phyloP scores from a whole-genome alignment of 2,888 invertebrate genomes.

The Neoascia interrupta region DNA sequence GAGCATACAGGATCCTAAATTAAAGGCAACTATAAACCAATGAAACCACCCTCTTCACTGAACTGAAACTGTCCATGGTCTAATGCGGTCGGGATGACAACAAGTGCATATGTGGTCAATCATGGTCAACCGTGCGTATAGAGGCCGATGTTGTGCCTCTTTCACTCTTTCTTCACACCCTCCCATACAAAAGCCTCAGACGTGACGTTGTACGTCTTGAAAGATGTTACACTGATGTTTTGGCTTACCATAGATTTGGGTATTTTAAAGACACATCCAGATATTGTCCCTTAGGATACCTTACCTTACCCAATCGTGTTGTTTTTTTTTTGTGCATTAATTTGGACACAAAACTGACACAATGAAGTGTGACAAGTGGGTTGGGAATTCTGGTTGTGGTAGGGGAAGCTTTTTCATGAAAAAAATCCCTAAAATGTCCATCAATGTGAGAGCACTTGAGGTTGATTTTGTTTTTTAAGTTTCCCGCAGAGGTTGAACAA shows the following conservation, averaged over 20 bases:
- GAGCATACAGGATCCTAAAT: too few species aligned
- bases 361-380: constrained; percentile 5
- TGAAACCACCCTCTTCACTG: neutral
- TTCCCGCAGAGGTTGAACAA: neutral
- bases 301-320: neutral
- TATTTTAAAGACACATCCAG: constrained; percentile 43
- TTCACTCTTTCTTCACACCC: constrained; percentile 4
- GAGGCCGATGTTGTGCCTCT: constrained; percentile 33
- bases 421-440: neutral
- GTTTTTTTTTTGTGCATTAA: neutral
- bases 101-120: constrained; percentile 68
- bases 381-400: neutral
- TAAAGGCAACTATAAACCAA: too few species aligned
- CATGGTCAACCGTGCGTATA: constrained; percentile 62
- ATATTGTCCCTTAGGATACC: constrained; percentile 25
- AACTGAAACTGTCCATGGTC: constrained; percentile 7
- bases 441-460: neutral
- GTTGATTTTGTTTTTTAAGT: too few species aligned
- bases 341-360: neutral
- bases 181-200: neutral
- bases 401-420: neutral
- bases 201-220: constrained; percentile 50
- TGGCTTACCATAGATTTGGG: constrained; percentile 50
- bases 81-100: constrained; percentile 55
- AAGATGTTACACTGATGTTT: constrained; percentile 20